Conservation (phyloP, 2,888 invertebrate species). For the Thecocarcelia acutangulata region DNA sequence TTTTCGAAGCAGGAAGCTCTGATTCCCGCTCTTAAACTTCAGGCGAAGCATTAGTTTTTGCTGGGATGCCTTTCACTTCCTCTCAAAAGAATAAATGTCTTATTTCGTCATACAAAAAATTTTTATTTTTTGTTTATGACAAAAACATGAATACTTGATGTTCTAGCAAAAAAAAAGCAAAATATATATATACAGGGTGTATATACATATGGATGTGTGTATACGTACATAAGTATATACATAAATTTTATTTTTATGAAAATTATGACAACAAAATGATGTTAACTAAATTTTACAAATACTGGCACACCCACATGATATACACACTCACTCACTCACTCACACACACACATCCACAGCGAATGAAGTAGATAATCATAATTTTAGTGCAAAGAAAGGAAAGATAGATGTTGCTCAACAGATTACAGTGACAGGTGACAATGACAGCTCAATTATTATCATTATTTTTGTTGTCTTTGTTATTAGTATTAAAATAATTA, state of each 20-base stretch:
- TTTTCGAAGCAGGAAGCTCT: too few relatives aligned
- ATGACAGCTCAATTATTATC: constrained; percentile 78
- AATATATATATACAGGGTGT: too few relatives aligned
- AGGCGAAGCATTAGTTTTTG: too few relatives aligned
- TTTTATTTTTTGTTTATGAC: constrained; percentile 42
- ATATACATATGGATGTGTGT: too few relatives aligned
- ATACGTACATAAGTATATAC: too few relatives aligned
- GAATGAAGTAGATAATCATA: constrained; percentile 41
- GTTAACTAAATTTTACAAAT: constrained; percentile 32
- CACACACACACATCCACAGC: not conserved
- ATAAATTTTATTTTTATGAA: constrained; percentile 15
- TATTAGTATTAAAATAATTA: constrained; percentile 29
- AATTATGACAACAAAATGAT: constrained; percentile 42
- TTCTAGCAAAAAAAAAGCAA: constrained; percentile 12
- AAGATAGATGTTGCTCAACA: constrained; percentile 61
- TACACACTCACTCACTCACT: constrained; percentile 5
- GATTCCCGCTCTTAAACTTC: too few relatives aligned
- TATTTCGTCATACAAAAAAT: constrained; percentile 23
- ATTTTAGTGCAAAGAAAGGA: constrained; percentile 43
- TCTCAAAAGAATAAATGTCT: not conserved
- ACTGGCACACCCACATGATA: constrained; percentile 5
- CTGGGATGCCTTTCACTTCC: too few relatives aligned
- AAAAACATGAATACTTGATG: constrained; percentile 49
- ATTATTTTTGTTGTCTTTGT: constrained; percentile 40
- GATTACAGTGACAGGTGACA: constrained; percentile 77